Evolutionary conservation across 2,888 invertebrate species (phyloP).

Genomic region (Lacanobia wlatinum): DNA sequence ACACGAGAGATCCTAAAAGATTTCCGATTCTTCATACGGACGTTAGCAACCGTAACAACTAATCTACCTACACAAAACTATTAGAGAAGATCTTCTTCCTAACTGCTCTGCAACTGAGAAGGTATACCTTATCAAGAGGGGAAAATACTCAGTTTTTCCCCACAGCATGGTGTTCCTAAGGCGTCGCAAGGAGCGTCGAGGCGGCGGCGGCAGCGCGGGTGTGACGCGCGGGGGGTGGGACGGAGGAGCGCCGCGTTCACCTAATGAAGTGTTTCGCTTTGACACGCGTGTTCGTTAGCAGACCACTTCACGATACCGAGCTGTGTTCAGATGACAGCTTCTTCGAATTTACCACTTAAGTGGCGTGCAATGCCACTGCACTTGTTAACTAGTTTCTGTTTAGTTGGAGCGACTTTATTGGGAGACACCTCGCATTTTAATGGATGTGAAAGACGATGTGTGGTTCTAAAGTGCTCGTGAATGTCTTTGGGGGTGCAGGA

Average conservation of each 20-base stretch:
- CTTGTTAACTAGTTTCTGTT: constrained; percentile 83
- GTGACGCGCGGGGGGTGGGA: constrained; percentile 50
- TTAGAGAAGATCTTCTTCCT: no score
- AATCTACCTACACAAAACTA: no score
- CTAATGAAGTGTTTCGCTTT: constrained; percentile 91
- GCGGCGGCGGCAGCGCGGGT: constrained; percentile 61
- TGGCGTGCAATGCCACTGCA: constrained; percentile 84
- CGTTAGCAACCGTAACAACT: no score
- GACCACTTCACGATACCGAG: constrained; percentile 87
- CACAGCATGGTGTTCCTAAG: constrained; percentile 57
- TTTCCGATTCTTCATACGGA: no score
- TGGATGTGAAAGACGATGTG: constrained; percentile 22
- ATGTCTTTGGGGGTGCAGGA: constrained; percentile 23
- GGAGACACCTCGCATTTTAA: constrained; percentile 38
- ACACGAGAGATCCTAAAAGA: no score
- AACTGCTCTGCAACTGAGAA: neutral
- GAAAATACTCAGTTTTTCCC: neutral
- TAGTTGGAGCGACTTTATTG: constrained; percentile 61
- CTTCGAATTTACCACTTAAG: constrained; percentile 89
- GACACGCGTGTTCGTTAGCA: constrained; percentile 91
- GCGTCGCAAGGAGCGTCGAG: constrained; percentile 67
- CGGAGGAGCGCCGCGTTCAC: constrained; percentile 82
- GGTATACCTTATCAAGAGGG: no score
- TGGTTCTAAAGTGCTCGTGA: constrained; percentile 8
- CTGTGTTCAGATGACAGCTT: constrained; percentile 88